phyloP scores from a whole-genome alignment of 2,888 invertebrate genomes.

The Cecidostiba fungosa region DNA sequence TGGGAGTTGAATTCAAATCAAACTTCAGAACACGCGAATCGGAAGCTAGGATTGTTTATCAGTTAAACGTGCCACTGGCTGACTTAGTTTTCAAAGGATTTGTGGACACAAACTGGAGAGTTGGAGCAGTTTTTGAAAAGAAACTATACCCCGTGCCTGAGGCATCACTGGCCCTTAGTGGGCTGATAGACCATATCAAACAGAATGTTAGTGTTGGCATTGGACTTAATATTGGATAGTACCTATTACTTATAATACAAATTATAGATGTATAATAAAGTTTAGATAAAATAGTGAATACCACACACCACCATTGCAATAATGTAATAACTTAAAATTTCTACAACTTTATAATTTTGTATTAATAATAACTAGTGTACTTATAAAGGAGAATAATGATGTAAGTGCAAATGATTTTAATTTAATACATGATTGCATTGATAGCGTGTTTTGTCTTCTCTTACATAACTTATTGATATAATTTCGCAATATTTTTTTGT shows the following conservation, averaged over 20 bases:
- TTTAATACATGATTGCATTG: conserved; percentile 37
- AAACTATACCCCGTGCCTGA: conserved; percentile 84
- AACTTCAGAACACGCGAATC: conserved; percentile 83
- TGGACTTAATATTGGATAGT: conserved; percentile 82
- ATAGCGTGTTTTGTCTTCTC: conserved; percentile 29
- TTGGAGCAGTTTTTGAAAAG: conserved; percentile 85
- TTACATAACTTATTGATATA: conserved; percentile 50
- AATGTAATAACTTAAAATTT: conserved; percentile 37
- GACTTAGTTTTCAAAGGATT: conserved; percentile 84
- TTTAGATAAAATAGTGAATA: conserved; percentile 32
- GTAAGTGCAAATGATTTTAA: conserved; percentile 11
- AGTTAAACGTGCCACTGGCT: conserved; percentile 84
- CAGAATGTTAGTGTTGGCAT: conserved; percentile 84
- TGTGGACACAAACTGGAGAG: conserved; percentile 82
- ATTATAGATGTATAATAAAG: conserved; percentile 48
- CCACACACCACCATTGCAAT: conserved; percentile 14
- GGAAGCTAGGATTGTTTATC: conserved; percentile 84
- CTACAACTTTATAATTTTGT: not conserved
- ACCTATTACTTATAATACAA: conserved; percentile 28
- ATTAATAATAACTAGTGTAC: not conserved
- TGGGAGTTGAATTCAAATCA: conserved; percentile 86
- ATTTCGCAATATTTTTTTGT: conserved; percentile 41
- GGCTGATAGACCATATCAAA: conserved; percentile 84
- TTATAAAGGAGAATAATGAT: not conserved
- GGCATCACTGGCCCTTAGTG: conserved; percentile 84